Conservation (phyloP, 2,113 vertebrate genomes). For the Hyaena hyaena region DNA sequence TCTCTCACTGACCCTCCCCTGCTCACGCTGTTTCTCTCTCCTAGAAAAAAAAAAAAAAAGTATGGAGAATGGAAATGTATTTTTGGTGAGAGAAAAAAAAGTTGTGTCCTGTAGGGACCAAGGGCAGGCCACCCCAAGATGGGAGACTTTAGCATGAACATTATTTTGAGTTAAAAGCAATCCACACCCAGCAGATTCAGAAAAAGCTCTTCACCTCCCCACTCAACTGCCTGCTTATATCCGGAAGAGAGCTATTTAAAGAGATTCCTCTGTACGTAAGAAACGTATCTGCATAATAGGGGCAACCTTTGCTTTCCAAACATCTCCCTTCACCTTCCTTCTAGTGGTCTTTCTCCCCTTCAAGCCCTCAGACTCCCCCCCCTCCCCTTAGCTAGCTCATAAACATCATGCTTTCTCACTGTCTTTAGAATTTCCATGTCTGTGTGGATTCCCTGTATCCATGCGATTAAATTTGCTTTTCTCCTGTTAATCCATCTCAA, state of each 20-base stretch:
- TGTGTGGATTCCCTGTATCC: neutral
- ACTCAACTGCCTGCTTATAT: neutral
- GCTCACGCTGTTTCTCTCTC: too few relatives aligned
- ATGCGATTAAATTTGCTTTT: neutral
- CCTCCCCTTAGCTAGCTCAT: neutral
- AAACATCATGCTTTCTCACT: neutral
- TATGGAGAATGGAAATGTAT: neutral
- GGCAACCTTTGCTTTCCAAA: neutral
- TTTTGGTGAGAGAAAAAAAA: neutral
- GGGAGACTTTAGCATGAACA: neutral
- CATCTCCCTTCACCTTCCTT: neutral
- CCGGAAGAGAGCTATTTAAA: neutral
- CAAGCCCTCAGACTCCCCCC: neutral
- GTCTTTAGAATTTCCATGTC: neutral
- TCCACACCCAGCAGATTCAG: neutral
- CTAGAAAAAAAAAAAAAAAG: neutral
- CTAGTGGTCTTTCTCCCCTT: neutral
- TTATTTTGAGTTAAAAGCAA: neutral
- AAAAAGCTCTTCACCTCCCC: neutral
- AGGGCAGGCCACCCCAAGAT: neutral
- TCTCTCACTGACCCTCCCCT: too few relatives aligned
- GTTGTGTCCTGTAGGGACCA: neutral
- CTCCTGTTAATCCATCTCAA: neutral
- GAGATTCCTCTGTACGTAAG: neutral
- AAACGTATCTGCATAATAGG: neutral